Evolutionary conservation across 2,113 vertebrate species (phyloP).

Genomic region (Diadophis punctatus): DNA sequence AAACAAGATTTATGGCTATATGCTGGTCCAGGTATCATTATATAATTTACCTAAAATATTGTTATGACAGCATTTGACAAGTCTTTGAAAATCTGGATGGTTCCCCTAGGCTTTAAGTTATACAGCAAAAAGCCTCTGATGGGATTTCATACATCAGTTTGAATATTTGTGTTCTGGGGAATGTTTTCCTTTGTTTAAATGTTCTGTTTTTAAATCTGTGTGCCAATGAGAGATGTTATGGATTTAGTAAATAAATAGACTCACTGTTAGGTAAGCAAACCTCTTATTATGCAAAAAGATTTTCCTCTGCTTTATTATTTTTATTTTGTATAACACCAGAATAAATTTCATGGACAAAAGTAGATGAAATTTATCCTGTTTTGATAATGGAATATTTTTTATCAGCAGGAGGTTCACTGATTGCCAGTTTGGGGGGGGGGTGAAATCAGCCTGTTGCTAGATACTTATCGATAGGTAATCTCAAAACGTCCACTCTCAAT

Average conservation of each 20-base stretch:
- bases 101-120: not conserved
- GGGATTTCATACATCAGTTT: not conserved
- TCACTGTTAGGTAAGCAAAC: not conserved
- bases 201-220: not conserved
- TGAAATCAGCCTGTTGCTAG: not conserved
- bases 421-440: not conserved
- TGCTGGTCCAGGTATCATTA: not conserved
- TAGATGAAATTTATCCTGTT: not conserved
- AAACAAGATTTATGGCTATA: not conserved
- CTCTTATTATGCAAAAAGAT: not conserved
- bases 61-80: not conserved
- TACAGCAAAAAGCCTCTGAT: not conserved
- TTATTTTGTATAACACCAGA: not conserved
- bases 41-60: not conserved
- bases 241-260: not conserved
- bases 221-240: not conserved
- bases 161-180: not conserved
- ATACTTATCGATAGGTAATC: not conserved
- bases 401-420: not conserved
- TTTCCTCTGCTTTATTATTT: not conserved
- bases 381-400: not conserved
- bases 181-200: not conserved
- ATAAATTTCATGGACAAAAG: not conserved
- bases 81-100: not conserved
- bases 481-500: not conserved